Percentiles rank a stretch among this genome's conserved stretches.
Conservation (phyloP, 2,888 invertebrate genomes). For the Drosophila pegasa region DNA sequence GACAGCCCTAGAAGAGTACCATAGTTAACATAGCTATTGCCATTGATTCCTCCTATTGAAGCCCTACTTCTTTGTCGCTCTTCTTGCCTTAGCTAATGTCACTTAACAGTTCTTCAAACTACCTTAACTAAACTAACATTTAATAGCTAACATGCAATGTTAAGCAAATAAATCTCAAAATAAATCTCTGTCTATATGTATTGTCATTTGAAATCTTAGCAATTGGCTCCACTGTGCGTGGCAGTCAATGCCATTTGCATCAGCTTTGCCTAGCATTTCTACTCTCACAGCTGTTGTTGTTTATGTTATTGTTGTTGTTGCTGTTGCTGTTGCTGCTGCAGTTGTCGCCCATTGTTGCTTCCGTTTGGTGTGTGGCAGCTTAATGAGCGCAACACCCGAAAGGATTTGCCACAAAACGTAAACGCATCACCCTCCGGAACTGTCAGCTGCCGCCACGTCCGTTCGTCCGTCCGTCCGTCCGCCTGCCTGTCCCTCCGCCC, state of each 20-base stretch:
- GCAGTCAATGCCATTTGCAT: conserved; percentile 69
- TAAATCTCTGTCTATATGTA: too few species aligned
- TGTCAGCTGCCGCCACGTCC: conserved; percentile 21
- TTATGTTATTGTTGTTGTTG: conserved; percentile 34
- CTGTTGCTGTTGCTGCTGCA: conserved; percentile 37
- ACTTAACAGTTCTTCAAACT: too few species aligned
- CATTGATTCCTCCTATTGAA: too few species aligned
- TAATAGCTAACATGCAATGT: too few species aligned
- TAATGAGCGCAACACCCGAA: conserved; percentile 68
- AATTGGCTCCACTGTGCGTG: conserved; percentile 60
- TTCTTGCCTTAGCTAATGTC: too few species aligned
- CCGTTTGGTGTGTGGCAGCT: conserved; percentile 75
- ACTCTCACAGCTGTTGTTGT: conserved; percentile 45
- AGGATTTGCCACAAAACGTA: conserved; percentile 64
- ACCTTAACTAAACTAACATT: too few species aligned
- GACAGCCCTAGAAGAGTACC: too few species aligned
- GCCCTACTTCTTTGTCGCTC: too few species aligned
- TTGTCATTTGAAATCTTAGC: background rate
- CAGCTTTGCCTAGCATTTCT: conserved; percentile 15
- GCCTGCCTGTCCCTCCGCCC: conserved; percentile 4
- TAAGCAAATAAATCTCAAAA: too few species aligned
- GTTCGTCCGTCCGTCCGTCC: background rate
- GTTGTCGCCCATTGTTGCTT: conserved; percentile 68
- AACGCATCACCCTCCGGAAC: conserved; percentile 36
- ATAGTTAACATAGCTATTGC: too few species aligned